A percentile compares a stretch with the other conserved stretches of the same genome.
phyloP scores from a whole-genome alignment of 2,888 invertebrate species.

The Heterodera filipjevi region DNA sequence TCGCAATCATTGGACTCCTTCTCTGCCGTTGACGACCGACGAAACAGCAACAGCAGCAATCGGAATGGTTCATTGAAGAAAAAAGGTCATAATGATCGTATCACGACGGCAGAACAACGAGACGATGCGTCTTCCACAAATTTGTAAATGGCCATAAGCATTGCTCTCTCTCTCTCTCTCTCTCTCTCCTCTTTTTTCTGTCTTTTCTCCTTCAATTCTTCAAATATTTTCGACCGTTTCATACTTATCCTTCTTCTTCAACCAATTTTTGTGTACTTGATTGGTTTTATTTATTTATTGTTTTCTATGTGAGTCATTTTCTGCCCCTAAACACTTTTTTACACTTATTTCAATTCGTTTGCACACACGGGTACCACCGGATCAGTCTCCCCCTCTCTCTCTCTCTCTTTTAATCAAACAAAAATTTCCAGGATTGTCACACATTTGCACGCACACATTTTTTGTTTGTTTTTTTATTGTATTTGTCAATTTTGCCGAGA shows the following conservation, averaged over 20 bases:
- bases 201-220: background rate
- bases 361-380: background rate
- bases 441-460: background rate
- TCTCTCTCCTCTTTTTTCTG: too few relatives aligned
- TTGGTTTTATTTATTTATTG: background rate
- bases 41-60: background rate
- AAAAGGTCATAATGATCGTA: too few relatives aligned
- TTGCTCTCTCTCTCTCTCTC: background rate
- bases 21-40: background rate
- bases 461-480: background rate
- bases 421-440: background rate
- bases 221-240: background rate
- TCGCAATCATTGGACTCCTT: conserved; percentile 32
- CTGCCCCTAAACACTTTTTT: background rate
- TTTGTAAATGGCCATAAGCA: background rate
- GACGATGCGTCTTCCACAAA: background rate
- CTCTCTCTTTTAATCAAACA: background rate
- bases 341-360: conserved; percentile 1
- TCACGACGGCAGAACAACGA: background rate
- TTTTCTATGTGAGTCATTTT: background rate
- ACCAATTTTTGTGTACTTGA: background rate
- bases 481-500: too few relatives aligned
- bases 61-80: background rate
- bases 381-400: background rate
- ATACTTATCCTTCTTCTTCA: background rate